Evolutionary conservation across 2,888 invertebrate genomes (phyloP), one percentile per base, ranked within the genome.

Genomic region (Leptopilina myrica): DNA sequence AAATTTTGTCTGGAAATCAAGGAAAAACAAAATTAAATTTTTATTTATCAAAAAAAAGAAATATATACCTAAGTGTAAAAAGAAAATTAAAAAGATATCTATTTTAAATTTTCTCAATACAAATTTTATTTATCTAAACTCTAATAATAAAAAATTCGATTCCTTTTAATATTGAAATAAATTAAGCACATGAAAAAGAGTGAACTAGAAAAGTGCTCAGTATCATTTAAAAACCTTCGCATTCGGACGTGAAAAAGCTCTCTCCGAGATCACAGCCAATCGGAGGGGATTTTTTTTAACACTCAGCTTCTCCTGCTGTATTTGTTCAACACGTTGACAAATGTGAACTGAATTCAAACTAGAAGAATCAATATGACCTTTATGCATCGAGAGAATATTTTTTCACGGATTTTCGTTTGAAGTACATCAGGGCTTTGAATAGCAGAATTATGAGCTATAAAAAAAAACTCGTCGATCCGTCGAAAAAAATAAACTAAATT

Each of bases 251-350:
- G 73, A n/a, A 73, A 73, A 73, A 59, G 73, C 73, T 73, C 73
- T 73, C 33, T 73, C 33, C 56, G 12, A 40, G 73, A 73, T 73
- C 73, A 73, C 73, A 73, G 33, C 26, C 73, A 56, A 73, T 56
- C 53, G 56, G n/a, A 40, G 33, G 33, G 33, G 33, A 33, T 33
- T 33, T 33, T 33, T 69, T 62, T 53, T 49, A 67, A 49, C 46
- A 20, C 67, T 67, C 67, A 67, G 67, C 67, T 69, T 53, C 26
- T 69, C 33, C 46, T 53, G 26, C 53, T 69, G 69, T 69, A 26
- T 69, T 73, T 73, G 73, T 73, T 73, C 73, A 53, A 56, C 73
- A 40, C 53, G 56, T 73, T 73, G 73, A 73, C 73, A 73, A 26
- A 40, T 56, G 33, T 73, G 26, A 53, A 73, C 56, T 73, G 73